Percentiles rank a stretch among this genome's conserved stretches.
phyloP scores from a whole-genome alignment of 35 echinoderm and acorn worm genomes.

The Holothuria glaberrima region DNA sequence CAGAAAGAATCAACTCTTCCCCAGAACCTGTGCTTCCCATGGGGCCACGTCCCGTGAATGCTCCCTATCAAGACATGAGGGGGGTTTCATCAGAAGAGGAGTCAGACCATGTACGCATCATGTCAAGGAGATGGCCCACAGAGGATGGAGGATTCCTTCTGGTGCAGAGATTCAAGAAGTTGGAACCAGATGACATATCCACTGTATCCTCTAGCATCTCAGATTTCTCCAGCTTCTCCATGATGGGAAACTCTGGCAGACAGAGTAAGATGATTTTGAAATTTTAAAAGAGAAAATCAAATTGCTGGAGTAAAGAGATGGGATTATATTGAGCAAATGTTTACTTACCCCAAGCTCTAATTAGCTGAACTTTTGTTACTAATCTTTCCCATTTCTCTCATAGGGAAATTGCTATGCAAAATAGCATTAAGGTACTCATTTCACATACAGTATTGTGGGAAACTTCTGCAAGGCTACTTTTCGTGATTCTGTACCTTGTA shows the following conservation, averaged over 20 bases:
- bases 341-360: no score
- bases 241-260: neutral
- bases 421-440: no score
- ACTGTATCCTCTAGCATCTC: constrained; percentile 60
- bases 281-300: neutral
- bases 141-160: constrained; percentile 74
- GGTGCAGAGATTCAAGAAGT: constrained; percentile 64
- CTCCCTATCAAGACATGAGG: constrained; percentile 31
- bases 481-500: no score
- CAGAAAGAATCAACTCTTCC: neutral
- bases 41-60: neutral
- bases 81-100: constrained; percentile 14
- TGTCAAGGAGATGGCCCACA: constrained; percentile 74
- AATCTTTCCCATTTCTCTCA: no score
- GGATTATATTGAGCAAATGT: no score
- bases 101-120: constrained; percentile 55
- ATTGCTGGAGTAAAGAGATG: neutral
- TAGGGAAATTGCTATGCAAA: no score
- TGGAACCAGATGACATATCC: constrained; percentile 47
- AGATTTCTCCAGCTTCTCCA: constrained; percentile 60
- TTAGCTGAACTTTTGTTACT: no score
- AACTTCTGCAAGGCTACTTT: no score
- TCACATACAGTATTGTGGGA: no score
- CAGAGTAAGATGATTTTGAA: constrained; percentile 5
- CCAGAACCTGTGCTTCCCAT: neutral